Evolutionary conservation across 2,888 invertebrate species (phyloP), one percentile per base, ranked within the genome.

Genomic region (Azorinus chamasolen): DNA sequence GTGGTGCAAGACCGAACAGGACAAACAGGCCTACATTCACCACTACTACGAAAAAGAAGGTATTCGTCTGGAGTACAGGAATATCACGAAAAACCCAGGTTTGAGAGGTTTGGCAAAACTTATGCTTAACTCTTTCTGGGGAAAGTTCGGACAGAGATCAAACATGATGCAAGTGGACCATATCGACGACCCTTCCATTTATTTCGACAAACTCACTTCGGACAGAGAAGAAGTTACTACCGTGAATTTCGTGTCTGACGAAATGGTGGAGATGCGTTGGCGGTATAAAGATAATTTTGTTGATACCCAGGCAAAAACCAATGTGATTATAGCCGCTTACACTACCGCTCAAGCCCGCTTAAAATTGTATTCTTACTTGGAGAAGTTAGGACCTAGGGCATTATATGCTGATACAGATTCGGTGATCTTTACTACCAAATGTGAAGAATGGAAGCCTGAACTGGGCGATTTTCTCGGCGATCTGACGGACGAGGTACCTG

Each of bases 41-140:
- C 5, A 32, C 32, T 32, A 32, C 32, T 10, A 32, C 10, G 32
- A 32, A 4, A 4, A 32, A 10, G 32, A 32, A 32, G 32, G 32
- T 6, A 32, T 50, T 14, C 12, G 14, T 2, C 25, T 77, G 27
- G 58, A 73, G 12, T 51, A 57, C 27, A n/a, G 53, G 25, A 39
- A 65, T 10, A 80, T 80, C 6, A 32, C 65, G n/a, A 55, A 69
- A 10, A 74, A 73, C 25, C 63, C 70, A 12, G 77, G 74, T 14
- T 39, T 74, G 16, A 14, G 77, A n/a, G 55, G 65, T 10, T 43
- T 80, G 32, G 68, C 77, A 2, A 77, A 80, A 48, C 57, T 77
- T 5, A 62, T 68, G 64, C 37, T 80, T 1, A 77, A 77, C 20
- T 59, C 61, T 3, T 81, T 77, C 53, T 27, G 74, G 77, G 73